Conservation (phyloP, 1,140 invertebrate species). For the Drosophila grimshawi region DNA sequence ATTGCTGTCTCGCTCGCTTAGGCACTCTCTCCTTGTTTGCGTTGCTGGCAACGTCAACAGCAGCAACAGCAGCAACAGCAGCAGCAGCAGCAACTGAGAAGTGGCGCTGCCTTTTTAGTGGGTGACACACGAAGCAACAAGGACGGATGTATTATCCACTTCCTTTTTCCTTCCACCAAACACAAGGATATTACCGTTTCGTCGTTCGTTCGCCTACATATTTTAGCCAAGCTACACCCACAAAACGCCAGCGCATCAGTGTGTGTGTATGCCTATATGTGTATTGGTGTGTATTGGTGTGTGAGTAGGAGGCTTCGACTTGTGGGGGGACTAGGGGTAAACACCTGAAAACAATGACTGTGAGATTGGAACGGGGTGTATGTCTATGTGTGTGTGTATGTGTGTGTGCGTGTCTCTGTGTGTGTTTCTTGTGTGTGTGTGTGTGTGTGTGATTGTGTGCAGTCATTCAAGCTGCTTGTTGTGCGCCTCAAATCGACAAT, state of each 20-base stretch:
- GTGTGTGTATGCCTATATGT: background rate
- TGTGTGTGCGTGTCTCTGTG: no score
- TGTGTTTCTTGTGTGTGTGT: no score
- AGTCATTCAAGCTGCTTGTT: conserved; percentile 29
- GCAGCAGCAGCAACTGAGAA: conserved; percentile 53
- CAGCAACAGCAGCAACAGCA: conserved; percentile 22
- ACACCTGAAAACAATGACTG: conserved; percentile 47
- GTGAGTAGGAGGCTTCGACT: background rate
- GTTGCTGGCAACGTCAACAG: conserved; percentile 35
- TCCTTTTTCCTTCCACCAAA: conserved; percentile 85
- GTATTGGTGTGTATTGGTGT: background rate
- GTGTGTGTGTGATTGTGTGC: conserved; percentile 1
- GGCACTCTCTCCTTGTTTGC: conserved; percentile 36
- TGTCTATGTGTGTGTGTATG: no score
- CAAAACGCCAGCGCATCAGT: background rate
- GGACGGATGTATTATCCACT: conserved; percentile 85
- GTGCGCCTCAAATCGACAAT: conserved; percentile 42
- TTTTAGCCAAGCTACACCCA: conserved; percentile 24
- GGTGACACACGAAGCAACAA: conserved; percentile 85
- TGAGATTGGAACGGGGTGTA: background rate
- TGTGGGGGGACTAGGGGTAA: conserved; percentile 8
- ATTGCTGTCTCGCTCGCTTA: conserved; percentile 39
- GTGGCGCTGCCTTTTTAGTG: conserved; percentile 83
- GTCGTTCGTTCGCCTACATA: conserved; percentile 77
- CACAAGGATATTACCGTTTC: conserved; percentile 85